These are phyloP conservation scores for Pseudorhombus dupliciocellatus DNA, from an alignment of 2,113 vertebrate species.

Conservation along the genomic window DNA sequence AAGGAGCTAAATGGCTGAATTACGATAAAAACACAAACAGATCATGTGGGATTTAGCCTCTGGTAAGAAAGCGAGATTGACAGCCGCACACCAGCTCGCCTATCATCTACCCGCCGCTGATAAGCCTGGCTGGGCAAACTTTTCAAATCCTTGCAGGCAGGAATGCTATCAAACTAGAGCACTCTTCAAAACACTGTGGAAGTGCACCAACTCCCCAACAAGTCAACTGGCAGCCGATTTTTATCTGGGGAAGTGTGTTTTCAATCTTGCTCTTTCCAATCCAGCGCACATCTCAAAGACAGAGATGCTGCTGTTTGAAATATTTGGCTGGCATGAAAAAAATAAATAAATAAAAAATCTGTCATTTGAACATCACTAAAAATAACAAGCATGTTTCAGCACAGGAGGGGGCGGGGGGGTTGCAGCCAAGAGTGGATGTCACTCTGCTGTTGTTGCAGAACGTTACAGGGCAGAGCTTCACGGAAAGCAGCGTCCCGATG, in stretches of 20 bases:
- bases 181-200: slow-evolving; percentile 46
- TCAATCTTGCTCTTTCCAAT: slow-evolving; percentile 50
- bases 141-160: slow-evolving; percentile 53
- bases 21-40: slow-evolving; percentile 21
- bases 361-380: slow-evolving; percentile 56
- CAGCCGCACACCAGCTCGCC: slow-evolving; percentile 23
- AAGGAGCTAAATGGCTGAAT: slow-evolving; percentile 5
- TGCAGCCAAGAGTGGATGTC: slow-evolving; percentile 19
- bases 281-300: slow-evolving; percentile 17
- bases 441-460: slow-evolving; percentile 49
- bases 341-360: slow-evolving; percentile 23
- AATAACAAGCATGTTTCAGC: slow-evolving; percentile 57
- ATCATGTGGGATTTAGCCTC: not conserved
- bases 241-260: slow-evolving; percentile 55
- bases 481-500: slow-evolving; percentile 34
- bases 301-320: slow-evolving; percentile 47
- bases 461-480: slow-evolving; percentile 75
- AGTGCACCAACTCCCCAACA: slow-evolving; percentile 27
- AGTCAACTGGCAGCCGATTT: slow-evolving; percentile 57
- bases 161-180: slow-evolving; percentile 35
- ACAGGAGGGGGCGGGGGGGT: slow-evolving; percentile 11
- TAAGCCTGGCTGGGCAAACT: slow-evolving; percentile 45
- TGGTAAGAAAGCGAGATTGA: slow-evolving; percentile 36
- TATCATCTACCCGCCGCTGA: slow-evolving; percentile 23
- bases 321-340: slow-evolving; percentile 36